A percentile compares a stretch with the other conserved stretches of the same genome.
These are phyloP conservation scores for Chionis minor DNA, from an alignment of 2,113 vertebrate genomes.

Conservation along the genomic window DNA sequence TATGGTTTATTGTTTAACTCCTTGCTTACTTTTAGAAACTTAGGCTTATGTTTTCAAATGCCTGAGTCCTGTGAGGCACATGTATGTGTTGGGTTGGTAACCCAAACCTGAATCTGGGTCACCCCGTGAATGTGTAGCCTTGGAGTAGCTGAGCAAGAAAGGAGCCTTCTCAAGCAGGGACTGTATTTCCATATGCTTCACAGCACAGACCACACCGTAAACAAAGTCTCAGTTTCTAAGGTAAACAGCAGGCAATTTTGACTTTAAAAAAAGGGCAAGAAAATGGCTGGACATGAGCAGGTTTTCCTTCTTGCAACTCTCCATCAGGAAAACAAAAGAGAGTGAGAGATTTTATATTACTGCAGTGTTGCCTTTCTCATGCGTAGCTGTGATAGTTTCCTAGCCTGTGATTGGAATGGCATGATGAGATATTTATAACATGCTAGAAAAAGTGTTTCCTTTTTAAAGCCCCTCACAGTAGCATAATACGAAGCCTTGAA, in stretches of 20 bases:
- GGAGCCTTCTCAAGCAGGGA: not conserved
- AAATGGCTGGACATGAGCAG: not conserved
- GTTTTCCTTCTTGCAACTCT: not conserved
- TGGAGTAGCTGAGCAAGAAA: not conserved
- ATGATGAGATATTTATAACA: slow-evolving; percentile 44
- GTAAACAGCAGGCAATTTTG: not conserved
- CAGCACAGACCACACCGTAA: not conserved
- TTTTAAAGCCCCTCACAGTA: slow-evolving; percentile 41
- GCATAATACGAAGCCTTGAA: slow-evolving; percentile 39
- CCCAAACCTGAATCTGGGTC: not conserved
- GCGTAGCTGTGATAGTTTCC: not conserved
- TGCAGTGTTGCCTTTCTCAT: not conserved
- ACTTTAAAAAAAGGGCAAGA: not conserved
- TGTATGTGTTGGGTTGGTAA: not conserved
- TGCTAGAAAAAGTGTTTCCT: slow-evolving; percentile 36
- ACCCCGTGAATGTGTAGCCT: not conserved
- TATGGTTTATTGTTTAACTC: slow-evolving; percentile 56
- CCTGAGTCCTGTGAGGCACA: not conserved
- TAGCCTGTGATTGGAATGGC: not conserved
- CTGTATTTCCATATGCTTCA: not conserved
- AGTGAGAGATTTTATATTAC: not conserved
- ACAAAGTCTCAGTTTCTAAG: not conserved
- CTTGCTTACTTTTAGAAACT: not conserved
- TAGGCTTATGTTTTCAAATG: not conserved
- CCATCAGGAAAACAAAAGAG: not conserved